These are phyloP conservation scores for Crocodylus rhombifer DNA, from an alignment of 2,797 vertebrate genomes.

Conservation along the genomic window DNA sequence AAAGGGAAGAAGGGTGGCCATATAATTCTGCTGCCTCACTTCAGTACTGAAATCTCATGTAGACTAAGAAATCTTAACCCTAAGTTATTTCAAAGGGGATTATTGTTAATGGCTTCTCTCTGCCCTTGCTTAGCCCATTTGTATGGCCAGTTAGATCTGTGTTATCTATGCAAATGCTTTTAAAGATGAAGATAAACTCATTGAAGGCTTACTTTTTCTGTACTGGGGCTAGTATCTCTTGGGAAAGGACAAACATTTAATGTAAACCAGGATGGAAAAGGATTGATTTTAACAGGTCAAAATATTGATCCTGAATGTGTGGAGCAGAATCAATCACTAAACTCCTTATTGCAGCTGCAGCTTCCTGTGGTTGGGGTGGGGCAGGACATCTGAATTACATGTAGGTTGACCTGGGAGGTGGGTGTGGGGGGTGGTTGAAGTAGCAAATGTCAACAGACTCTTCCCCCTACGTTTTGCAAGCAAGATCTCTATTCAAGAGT, in stretches of 20 bases:
- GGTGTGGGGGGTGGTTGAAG: neutral
- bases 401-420: neutral
- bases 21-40: neutral
- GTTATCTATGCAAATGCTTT: neutral
- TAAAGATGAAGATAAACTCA: neutral
- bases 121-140: neutral
- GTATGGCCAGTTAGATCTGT: neutral
- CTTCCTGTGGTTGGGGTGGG: neutral
- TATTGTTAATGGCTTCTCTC: neutral
- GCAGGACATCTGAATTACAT: neutral
- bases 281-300: neutral
- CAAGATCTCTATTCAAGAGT: neutral
- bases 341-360: neutral
- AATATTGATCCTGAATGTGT: neutral
- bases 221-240: neutral
- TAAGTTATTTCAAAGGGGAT: neutral
- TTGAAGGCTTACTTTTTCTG: neutral
- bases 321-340: neutral
- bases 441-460: neutral
- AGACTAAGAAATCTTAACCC: neutral
- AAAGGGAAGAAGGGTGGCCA: neutral
- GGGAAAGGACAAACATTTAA: neutral
- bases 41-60: neutral
- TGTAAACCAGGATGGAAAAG: neutral
- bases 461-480: rapidly evolving